These are phyloP conservation scores for Drosophila nigrodunni DNA, from an alignment of 1,140 invertebrate genomes.

Conservation along the genomic window DNA sequence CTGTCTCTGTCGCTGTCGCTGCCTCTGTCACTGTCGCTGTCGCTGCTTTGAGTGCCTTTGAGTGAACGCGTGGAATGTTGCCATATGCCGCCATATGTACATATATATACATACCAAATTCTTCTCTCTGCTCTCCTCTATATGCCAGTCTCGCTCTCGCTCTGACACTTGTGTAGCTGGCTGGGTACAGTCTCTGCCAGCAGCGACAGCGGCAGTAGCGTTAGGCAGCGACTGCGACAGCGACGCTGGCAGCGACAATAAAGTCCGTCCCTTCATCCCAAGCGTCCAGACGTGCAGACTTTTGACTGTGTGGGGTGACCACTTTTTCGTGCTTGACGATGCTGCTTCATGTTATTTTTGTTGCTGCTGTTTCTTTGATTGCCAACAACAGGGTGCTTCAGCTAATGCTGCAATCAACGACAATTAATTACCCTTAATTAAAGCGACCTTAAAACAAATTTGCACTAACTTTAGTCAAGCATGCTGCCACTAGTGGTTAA, in stretches of 20 bases:
- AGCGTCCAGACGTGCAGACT: constrained; percentile 75
- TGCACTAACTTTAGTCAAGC: neutral
- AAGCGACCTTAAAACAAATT: neutral
- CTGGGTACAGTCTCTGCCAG: constrained; percentile 75
- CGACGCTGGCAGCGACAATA: constrained; percentile 58
- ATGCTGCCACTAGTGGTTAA: neutral
- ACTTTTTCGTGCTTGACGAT: constrained; percentile 77
- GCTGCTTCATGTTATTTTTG: constrained; percentile 46
- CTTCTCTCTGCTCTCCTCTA: constrained; percentile 49
- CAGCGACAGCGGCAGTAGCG: constrained; percentile 39
- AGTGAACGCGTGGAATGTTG: constrained; percentile 73
- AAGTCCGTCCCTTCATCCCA: constrained; percentile 65
- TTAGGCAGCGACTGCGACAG: constrained; percentile 40
- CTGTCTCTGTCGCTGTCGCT: constrained; percentile 11
- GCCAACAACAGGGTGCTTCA: constrained; percentile 66
- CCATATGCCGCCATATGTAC: constrained; percentile 77
- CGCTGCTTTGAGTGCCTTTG: constrained; percentile 52
- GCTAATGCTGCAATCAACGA: neutral
- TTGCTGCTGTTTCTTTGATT: constrained; percentile 72
- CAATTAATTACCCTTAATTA: constrained; percentile 1
- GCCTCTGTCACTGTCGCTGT: constrained; percentile 25
- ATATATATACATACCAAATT: constrained; percentile 49
- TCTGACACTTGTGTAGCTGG: constrained; percentile 42
- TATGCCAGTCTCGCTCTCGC: neutral
- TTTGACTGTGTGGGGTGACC: constrained; percentile 79